Base-by-base conservation (phyloP, 2,888 invertebrate species). In the Sphaeridia pumilis region DNA sequence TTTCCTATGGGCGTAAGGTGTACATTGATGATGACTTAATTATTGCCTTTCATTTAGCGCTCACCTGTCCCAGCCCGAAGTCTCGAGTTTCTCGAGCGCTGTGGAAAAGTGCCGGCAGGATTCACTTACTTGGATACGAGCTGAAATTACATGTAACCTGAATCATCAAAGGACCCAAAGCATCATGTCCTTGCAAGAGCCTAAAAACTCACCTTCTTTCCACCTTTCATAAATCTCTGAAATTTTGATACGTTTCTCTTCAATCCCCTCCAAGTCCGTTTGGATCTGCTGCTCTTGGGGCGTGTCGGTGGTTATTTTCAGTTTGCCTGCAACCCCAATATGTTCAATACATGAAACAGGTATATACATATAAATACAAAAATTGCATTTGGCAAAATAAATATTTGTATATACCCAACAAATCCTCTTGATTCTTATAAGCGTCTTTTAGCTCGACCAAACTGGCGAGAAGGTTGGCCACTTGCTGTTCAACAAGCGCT, bases 151-250 rank as follows among this genome's bases (percentile, higher is more conserved):
- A 38, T n/a, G n/a, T n/a, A n/a, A n/a, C n/a, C n/a, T n/a, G n/a
- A n/a, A n/a, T n/a, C n/a, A n/a, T n/a, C n/a, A n/a, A n/a, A n/a
- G n/a, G n/a, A n/a, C n/a, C n/a, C n/a, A n/a, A n/a, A n/a, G n/a
- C n/a, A n/a, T n/a, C n/a, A n/a, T n/a, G n/a, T n/a, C n/a, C n/a
- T n/a, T n/a, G n/a, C 34, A 5, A 28, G 10, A 7, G 35, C n/a
- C 21, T 27, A 21, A 24, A n/a, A 5, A 4, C 12, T 21, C 49
- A 24, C 50, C 60, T 50, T 60, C 63, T 47, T 58, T 61, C 64
- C 64, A 64, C 22, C 62, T 44, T 50, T 65, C 61, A 54, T 48
- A 55, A n/a, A 60, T 57, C 44, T 65, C 64, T 1, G 60, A 60
- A 52, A 65, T 46, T 53, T 54, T 58, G 49, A 65, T 63, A 36